These are phyloP conservation scores for Tetranychus truncatus DNA, from an alignment of 2,888 invertebrate genomes.

Conservation along the genomic window DNA sequence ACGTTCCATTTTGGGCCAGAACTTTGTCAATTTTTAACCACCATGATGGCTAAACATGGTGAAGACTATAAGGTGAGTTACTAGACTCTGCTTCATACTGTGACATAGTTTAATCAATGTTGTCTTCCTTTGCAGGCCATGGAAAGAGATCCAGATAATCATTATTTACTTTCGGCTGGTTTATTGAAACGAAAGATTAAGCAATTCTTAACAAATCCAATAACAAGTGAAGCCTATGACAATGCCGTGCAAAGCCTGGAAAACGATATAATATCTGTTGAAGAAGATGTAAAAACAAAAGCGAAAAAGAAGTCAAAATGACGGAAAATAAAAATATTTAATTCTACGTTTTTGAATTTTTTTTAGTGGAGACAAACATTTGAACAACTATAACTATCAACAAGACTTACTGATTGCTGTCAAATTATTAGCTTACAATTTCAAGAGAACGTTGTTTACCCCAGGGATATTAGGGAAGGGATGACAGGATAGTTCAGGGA, in stretches of 20 bases:
- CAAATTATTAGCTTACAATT: no score
- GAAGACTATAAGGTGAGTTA: background rate
- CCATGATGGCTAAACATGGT: background rate
- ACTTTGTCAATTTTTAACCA: background rate
- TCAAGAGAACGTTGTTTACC: no score
- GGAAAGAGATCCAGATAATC: background rate
- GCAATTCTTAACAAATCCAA: background rate
- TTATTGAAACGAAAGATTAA: background rate
- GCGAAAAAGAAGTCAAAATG: no score
- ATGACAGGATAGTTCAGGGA: no score
- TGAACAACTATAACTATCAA: no score
- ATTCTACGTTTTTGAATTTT: no score
- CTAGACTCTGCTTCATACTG: no score
- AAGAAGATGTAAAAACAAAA: background rate
- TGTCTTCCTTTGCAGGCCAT: background rate
- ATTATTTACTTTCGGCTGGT: background rate
- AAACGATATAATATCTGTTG: background rate
- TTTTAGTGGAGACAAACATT: no score
- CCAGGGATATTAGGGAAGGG: no score
- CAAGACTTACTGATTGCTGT: no score
- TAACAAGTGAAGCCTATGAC: background rate
- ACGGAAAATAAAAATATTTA: no score
- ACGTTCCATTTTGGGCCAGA: background rate
- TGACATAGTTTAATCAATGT: background rate
- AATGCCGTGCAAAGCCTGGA: background rate